Percentiles rank a stretch among this genome's conserved stretches.
These are phyloP conservation scores for Oscheius sp. DNA, from an alignment of 2,888 invertebrate species.

Conservation along the genomic window DNA sequence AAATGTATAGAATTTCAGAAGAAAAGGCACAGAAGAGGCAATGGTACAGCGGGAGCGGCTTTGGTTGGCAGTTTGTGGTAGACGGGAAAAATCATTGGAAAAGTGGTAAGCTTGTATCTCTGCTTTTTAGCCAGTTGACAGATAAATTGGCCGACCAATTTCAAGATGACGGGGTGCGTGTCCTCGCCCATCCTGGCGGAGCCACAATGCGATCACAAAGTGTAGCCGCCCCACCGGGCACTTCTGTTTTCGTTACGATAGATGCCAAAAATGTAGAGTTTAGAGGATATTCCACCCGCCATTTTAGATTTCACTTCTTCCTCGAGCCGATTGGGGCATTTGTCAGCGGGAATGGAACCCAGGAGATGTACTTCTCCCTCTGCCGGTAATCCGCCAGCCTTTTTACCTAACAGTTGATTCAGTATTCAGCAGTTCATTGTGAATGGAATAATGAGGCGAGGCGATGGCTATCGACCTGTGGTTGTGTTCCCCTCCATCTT, in stretches of 20 bases:
- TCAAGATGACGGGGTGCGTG: constrained; percentile 48
- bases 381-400: constrained; percentile 30
- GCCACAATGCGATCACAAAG: constrained; percentile 48
- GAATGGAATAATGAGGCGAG: constrained; percentile 46
- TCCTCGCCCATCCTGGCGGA: constrained; percentile 51
- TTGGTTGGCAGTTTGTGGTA: constrained; percentile 56
- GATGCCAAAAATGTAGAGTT: constrained; percentile 60
- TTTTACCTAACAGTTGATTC: neutral
- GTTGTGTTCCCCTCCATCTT: constrained; percentile 48
- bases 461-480: constrained; percentile 43
- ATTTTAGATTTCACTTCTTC: constrained; percentile 56
- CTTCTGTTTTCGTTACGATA: constrained; percentile 51
- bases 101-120: neutral
- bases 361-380: constrained; percentile 34
- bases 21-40: constrained; percentile 40
- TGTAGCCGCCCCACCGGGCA: constrained; percentile 50
- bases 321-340: constrained; percentile 58
- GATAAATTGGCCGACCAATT: constrained; percentile 17
- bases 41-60: constrained; percentile 53
- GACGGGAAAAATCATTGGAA: constrained; percentile 40
- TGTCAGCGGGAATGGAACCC: constrained; percentile 49
- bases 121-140: too few relatives aligned
- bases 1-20: constrained; percentile 44
- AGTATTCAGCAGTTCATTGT: constrained; percentile 60
- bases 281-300: neutral